These are phyloP conservation scores for Sisyra terminalis DNA, from an alignment of 2,888 invertebrate species.

Conservation along the genomic window DNA sequence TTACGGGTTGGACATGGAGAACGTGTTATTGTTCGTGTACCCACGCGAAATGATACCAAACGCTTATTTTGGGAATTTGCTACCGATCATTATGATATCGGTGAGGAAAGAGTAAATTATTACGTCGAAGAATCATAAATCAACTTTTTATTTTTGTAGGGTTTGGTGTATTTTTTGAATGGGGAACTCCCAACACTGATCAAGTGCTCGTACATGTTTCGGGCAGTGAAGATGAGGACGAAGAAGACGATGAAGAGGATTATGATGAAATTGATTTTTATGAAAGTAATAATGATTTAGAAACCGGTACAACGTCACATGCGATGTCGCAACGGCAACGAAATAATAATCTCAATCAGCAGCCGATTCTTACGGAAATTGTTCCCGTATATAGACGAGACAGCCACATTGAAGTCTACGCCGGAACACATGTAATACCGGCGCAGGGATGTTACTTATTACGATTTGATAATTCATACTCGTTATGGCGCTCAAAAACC, in stretches of 20 bases:
- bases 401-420: constrained; percentile 92
- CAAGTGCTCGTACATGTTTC: constrained; percentile 87
- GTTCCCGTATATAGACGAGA: constrained; percentile 92
- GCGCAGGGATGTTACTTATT: constrained; percentile 94
- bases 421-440: constrained; percentile 93
- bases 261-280: constrained; percentile 22
- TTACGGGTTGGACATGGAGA: constrained; percentile 93
- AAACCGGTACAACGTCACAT: constrained; percentile 28
- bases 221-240: constrained; percentile 87
- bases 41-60: constrained; percentile 85
- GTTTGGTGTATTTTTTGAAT: constrained; percentile 97
- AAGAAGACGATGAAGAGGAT: constrained; percentile 45
- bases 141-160: constrained; percentile 26
- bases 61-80: constrained; percentile 99
- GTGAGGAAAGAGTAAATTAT: constrained; percentile 24
- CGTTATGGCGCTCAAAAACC: constrained; percentile 97
- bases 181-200: constrained; percentile 75
- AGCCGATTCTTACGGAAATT: constrained; percentile 62
- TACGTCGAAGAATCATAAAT: background rate
- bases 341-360: constrained; percentile 16
- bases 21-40: constrained; percentile 91
- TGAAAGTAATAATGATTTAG: constrained; percentile 32
- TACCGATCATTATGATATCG: constrained; percentile 94
- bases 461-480: constrained; percentile 99
- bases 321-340: background rate